Base-by-base conservation (phyloP, 2,888 invertebrate species). In the Dinocampus coccinellae region DNA sequence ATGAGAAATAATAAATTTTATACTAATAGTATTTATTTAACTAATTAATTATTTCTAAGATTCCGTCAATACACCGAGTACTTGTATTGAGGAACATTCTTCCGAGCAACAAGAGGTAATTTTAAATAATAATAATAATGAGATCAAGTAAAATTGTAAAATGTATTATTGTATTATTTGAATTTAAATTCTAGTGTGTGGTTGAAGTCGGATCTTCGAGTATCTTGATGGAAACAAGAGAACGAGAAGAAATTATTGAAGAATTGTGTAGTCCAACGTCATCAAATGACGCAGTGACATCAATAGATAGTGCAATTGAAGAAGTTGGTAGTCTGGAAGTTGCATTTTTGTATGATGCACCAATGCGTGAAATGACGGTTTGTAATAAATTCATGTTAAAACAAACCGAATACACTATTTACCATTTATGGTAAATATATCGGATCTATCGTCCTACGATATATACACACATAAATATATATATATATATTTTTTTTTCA, bases 361-460 rank as follows among this genome's bases (percentile, higher is more conserved):
- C 95, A 7, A 95, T 96, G 89, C 91, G 95, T 73, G 95, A 95
- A 88, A 96, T 97, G 95, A 95, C 95, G 57, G 94, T 87, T 24
- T 6, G 75, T 69, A 55, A 61, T 20, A 36, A 22, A 7, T n/a
- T 16, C 29, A 64, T 64, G 9, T 16, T n/a, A 13, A 0, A n/a
- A 13, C 39, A n/a, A 39, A 36, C 2, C 36, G n/a, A n/a, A n/a
- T n/a, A n/a, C n/a, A n/a, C n/a, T n/a, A n/a, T n/a, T n/a, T n/a
- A n/a, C n/a, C n/a, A n/a, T n/a, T n/a, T n/a, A n/a, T n/a, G n/a
- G n/a, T n/a, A n/a, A n/a, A n/a, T n/a, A 7, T 10, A 36, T 9
- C 7, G 11, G 10, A 36, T 36, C 2, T 0, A 0, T 11, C 11
- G 10, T 36, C 36, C 36, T 36, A 36, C 36, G 36, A 36, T 36